phyloP scores from a whole-genome alignment of 2,888 invertebrate genomes.

The Abrostola tripartita region DNA sequence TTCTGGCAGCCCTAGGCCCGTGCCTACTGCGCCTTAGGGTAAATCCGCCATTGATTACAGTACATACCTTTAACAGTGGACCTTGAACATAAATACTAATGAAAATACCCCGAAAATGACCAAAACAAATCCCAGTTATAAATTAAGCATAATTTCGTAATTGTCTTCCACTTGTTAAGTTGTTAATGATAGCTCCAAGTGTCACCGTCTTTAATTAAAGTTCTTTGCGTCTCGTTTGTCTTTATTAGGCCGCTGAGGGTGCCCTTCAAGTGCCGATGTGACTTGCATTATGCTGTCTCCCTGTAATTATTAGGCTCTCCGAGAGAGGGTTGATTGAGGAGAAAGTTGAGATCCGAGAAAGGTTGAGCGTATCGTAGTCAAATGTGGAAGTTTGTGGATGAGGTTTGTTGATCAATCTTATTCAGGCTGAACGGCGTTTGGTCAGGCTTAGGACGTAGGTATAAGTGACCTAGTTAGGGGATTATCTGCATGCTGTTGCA shows the following conservation, averaged over 20 bases:
- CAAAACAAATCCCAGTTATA: conserved; percentile 23
- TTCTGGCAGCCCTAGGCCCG: too few species aligned
- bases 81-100: conserved; percentile 27
- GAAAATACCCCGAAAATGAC: conserved; percentile 12
- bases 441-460: too few species aligned
- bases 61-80: background rate
- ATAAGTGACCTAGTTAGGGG: too few species aligned
- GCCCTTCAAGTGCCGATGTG: conserved; percentile 2
- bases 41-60: too few species aligned
- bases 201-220: conserved; percentile 56
- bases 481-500: too few species aligned
- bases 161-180: conserved; percentile 41
- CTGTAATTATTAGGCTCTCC: conserved; percentile 42
- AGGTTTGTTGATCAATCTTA: too few species aligned
- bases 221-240: conserved; percentile 60
- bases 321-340: background rate
- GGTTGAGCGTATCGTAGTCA: too few species aligned
- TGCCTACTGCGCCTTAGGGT: too few species aligned
- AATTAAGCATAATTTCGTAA: conserved; percentile 47
- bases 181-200: conserved; percentile 41
- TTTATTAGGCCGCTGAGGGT: conserved; percentile 52
- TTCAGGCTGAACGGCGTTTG: too few species aligned
- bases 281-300: background rate
- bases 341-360: too few species aligned
- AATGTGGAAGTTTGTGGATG: too few species aligned